A percentile compares a stretch with the other conserved stretches of the same genome.
These are phyloP conservation scores for Hippopotamus amphibius DNA, from an alignment of 2,113 vertebrate species.

Conservation along the genomic window DNA sequence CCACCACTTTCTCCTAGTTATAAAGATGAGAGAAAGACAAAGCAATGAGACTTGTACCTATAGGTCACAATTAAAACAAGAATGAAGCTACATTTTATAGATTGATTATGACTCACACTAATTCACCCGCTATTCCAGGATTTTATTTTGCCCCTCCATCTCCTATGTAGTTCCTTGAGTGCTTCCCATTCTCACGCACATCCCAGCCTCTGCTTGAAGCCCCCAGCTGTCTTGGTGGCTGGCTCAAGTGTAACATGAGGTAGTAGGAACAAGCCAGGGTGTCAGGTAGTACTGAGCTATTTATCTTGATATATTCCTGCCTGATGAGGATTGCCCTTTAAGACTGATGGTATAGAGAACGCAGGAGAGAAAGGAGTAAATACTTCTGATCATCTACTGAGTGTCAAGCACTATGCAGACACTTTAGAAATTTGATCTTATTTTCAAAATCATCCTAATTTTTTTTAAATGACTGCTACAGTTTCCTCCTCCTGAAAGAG, in stretches of 20 bases:
- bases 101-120: background rate
- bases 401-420: background rate
- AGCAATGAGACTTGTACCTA: background rate
- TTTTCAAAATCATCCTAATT: background rate
- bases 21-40: background rate
- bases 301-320: background rate
- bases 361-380: background rate
- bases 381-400: background rate
- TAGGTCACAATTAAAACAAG: background rate
- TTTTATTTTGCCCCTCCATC: background rate
- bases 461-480: background rate
- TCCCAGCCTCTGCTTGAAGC: background rate
- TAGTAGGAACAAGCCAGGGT: background rate
- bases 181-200: background rate
- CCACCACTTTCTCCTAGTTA: background rate
- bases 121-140: background rate
- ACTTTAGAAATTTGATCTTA: background rate
- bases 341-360: accelerated
- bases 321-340: background rate
- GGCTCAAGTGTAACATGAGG: background rate
- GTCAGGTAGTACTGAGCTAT: background rate
- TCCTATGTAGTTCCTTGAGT: background rate
- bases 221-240: background rate
- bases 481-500: background rate
- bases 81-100: background rate